A percentile compares a stretch with the other conserved stretches of the same genome.
Conservation (phyloP, 37 sponge, comb jelly and placozoan genomes). For the Geodia barretti region DNA sequence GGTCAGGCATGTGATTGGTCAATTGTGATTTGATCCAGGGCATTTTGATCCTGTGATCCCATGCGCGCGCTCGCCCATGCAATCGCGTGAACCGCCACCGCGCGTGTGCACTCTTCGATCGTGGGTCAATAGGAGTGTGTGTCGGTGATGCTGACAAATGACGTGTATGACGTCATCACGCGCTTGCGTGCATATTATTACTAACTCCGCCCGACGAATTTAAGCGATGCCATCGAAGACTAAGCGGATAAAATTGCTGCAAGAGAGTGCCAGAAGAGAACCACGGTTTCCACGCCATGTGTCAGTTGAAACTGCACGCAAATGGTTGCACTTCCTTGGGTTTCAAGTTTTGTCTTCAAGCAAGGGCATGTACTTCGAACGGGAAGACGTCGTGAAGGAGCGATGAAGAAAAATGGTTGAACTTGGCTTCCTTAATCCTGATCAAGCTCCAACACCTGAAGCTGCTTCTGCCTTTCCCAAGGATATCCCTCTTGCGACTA, state of each 20-base stretch:
- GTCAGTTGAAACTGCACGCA: slow-evolving; percentile 7
- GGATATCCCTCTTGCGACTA: not conserved
- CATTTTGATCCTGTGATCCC: too few species aligned
- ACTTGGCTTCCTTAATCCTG: slow-evolving; percentile 21
- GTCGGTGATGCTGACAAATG: too few species aligned
- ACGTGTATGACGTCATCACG: not conserved
- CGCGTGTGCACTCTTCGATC: too few species aligned
- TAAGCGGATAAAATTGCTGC: slow-evolving; percentile 25
- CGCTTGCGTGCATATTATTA: not conserved
- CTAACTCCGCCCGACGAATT: not conserved
- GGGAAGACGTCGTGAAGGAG: slow-evolving; percentile 29
- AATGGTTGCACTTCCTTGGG: slow-evolving; percentile 31
- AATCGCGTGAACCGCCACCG: too few species aligned
- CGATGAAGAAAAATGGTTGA: slow-evolving; percentile 14
- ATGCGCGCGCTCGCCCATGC: too few species aligned
- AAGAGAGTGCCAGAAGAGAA: slow-evolving; percentile 42
- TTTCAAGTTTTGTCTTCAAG: slow-evolving; percentile 4
- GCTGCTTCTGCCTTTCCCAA: slow-evolving; percentile 9
- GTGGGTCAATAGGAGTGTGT: too few species aligned
- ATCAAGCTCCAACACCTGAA: slow-evolving; percentile 5
- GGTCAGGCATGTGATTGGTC: too few species aligned
- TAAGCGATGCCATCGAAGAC: slow-evolving; percentile 52
- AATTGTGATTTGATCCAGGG: too few species aligned
- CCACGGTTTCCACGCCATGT: slow-evolving; percentile 12
- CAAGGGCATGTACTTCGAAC: slow-evolving; percentile 36